A percentile compares a stretch with the other conserved stretches of the same genome.
phyloP scores from a whole-genome alignment of 2,113 vertebrate species.

The Sinocyclocheilus rhinocerous region DNA sequence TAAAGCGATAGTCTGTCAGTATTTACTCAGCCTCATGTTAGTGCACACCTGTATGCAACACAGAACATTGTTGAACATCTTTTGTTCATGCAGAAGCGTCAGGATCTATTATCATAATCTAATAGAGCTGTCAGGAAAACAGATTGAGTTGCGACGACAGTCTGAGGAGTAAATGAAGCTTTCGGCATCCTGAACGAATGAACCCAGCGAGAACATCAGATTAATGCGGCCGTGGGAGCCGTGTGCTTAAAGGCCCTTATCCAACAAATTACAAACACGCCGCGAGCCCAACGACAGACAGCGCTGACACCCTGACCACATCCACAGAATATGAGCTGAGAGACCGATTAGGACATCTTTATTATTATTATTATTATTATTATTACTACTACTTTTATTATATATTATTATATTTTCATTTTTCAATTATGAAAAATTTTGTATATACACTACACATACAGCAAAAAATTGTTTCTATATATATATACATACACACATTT shows the following conservation, averaged over 20 bases:
- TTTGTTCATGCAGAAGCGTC: not conserved
- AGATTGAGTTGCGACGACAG: conserved; percentile 3
- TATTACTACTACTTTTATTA: too few relatives aligned
- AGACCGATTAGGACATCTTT: not conserved
- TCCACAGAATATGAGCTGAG: not conserved
- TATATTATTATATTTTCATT: too few relatives aligned
- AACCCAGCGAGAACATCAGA: conserved; percentile 15
- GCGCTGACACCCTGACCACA: not conserved
- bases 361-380: not conserved
- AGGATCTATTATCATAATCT: not conserved
- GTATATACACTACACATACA: too few relatives aligned
- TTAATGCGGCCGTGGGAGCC: conserved; percentile 20
- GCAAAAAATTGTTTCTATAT: too few relatives aligned
- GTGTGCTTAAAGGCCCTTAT: conserved; percentile 27
- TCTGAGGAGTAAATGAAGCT: conserved; percentile 2
- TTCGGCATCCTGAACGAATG: not conserved
- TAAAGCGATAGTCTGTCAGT: not conserved
- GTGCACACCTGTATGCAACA: not conserved
- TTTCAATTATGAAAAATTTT: too few relatives aligned
- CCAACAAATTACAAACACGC: conserved; percentile 38
- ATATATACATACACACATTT: too few relatives aligned
- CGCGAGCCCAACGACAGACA: not conserved
- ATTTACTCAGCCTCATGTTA: not conserved
- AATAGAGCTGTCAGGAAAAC: not conserved
- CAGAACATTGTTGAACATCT: not conserved